These are phyloP conservation scores for Oxytorus armatus DNA, from an alignment of 2,888 invertebrate species.

Conservation along the genomic window DNA sequence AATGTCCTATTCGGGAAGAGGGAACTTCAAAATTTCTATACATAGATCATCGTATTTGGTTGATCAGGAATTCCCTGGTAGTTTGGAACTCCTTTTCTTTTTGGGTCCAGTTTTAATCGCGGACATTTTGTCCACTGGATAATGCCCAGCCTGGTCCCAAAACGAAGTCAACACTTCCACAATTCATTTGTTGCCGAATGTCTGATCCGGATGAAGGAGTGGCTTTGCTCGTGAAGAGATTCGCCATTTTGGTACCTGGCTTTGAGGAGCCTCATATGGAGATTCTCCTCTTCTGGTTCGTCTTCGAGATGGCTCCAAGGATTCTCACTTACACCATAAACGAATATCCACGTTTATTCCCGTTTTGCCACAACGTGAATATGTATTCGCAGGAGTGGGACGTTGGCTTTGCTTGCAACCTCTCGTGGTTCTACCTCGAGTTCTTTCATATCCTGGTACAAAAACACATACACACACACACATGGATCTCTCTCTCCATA, in stretches of 20 bases:
- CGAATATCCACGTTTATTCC: constrained; percentile 23
- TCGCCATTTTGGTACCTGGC: constrained; percentile 50
- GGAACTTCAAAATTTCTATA: too few relatives aligned
- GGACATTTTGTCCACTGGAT: too few relatives aligned
- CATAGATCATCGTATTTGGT: too few relatives aligned
- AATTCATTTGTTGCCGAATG: background rate
- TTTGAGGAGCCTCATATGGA: constrained; percentile 11
- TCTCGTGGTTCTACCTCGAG: constrained; percentile 40
- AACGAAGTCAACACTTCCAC: too few relatives aligned
- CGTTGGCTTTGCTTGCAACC: constrained; percentile 24
- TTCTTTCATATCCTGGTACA: constrained; percentile 52
- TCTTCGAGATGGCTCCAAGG: background rate
- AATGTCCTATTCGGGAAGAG: too few relatives aligned
- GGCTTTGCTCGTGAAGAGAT: background rate
- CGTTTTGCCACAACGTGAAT: constrained; percentile 1
- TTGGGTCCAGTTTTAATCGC: too few relatives aligned
- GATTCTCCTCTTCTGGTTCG: background rate
- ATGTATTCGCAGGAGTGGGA: constrained; percentile 23
- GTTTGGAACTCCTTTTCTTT: too few relatives aligned
- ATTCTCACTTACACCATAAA: constrained; percentile 6
- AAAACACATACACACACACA: constrained; percentile 26
- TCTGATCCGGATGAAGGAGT: background rate
- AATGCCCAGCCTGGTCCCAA: too few relatives aligned
- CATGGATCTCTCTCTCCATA: constrained; percentile 26
- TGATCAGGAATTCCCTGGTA: too few relatives aligned